These are phyloP conservation scores for Cotesia glomerata DNA, from an alignment of 1,140 invertebrate species.

Conservation along the genomic window DNA sequence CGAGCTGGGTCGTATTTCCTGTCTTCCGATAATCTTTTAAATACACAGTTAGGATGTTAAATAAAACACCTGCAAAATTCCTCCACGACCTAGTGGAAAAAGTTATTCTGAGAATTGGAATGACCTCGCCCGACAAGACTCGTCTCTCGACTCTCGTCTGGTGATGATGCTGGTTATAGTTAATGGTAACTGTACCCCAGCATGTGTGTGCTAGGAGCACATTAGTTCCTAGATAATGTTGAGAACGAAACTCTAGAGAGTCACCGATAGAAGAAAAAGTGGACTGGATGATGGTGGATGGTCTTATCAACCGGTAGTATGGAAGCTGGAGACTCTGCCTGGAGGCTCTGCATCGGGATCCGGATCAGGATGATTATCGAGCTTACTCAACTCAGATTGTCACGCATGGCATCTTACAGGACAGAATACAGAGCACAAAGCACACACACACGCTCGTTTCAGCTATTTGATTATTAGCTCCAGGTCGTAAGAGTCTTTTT, in stretches of 20 bases:
- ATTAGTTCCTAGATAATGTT: slow-evolving; percentile 48
- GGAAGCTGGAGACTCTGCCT: neutral
- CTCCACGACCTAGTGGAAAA: slow-evolving; percentile 17
- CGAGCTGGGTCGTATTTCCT: neutral
- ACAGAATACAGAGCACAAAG: no score
- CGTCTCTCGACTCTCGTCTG: slow-evolving; percentile 27
- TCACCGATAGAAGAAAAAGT: neutral
- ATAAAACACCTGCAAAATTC: slow-evolving; percentile 25
- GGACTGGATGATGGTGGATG: no score
- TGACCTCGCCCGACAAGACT: slow-evolving; percentile 50
- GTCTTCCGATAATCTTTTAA: slow-evolving; percentile 2
- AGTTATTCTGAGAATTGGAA: slow-evolving; percentile 47
- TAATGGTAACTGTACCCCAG: slow-evolving; percentile 37
- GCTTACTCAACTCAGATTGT: neutral
- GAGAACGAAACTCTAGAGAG: slow-evolving; percentile 32
- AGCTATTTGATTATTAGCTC: no score
- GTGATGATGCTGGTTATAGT: slow-evolving; percentile 22
- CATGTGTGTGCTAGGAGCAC: slow-evolving; percentile 46
- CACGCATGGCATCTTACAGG: neutral
- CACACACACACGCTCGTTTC: no score
- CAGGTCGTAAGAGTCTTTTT: no score
- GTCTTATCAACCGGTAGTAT: neutral
- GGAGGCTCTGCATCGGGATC: neutral
- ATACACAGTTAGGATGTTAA: neutral
- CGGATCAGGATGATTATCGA: no score